phyloP scores from a whole-genome alignment of 35 echinoderm and acorn worm genomes.

The Holothuria glaberrima region DNA sequence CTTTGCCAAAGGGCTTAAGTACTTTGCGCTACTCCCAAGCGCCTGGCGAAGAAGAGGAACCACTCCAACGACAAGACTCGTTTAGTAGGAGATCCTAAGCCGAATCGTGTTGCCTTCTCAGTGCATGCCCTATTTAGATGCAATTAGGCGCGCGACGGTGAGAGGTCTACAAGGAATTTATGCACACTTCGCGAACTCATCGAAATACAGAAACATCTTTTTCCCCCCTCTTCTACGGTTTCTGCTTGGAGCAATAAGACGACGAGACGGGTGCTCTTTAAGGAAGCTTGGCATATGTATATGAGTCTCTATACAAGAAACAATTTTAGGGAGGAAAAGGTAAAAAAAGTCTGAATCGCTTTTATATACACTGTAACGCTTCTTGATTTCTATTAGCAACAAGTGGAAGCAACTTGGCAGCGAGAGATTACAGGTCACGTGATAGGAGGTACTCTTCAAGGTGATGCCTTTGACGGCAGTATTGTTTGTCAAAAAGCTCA shows the following conservation, averaged over 20 bases:
- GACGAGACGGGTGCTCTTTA: background rate
- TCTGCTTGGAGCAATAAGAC: slow-evolving; percentile 7
- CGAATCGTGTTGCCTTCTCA: background rate
- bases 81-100: background rate
- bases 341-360: no score
- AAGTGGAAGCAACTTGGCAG: no score
- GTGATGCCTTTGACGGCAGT: no score
- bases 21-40: slow-evolving; percentile 40
- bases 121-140: slow-evolving; percentile 42
- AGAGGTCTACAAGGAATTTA: slow-evolving; percentile 54
- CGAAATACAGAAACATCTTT: slow-evolving; percentile 48
- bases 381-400: no score
- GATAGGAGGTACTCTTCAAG: no score
- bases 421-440: no score
- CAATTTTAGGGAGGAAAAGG: no score
- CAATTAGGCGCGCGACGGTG: slow-evolving; percentile 42
- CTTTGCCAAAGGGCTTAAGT: slow-evolving; percentile 50
- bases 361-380: no score
- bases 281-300: slow-evolving; percentile 4
- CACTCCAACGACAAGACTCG: background rate
- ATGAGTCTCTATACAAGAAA: background rate
- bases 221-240: background rate
- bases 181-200: slow-evolving; percentile 27
- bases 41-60: slow-evolving; percentile 26
- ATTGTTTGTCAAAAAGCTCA: no score